Base-by-base conservation (phyloP, 1,140 invertebrate genomes). In the Drosophila subobscura region DNA sequence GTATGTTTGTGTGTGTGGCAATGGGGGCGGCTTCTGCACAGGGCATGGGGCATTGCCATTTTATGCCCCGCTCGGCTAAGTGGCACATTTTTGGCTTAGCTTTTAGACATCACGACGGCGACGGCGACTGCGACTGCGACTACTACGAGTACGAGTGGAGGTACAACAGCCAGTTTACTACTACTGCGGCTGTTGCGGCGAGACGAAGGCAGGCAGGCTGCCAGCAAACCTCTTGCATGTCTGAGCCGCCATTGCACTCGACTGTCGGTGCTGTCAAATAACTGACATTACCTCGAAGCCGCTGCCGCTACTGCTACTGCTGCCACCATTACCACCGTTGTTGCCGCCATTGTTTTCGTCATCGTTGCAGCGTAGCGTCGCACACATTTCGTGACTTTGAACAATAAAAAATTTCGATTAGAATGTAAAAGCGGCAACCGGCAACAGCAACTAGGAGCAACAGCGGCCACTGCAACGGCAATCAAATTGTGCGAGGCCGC, bases 341-440 rank as follows among this genome's bases (percentile, higher is more conserved):
- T 61, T 56, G 73, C 76, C 61, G 40, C 46, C 42, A 46, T 44
- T 49, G 64, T 55, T 61, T 45, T 67, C 55, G 63, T 68, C 72
- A 65, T 57, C 68, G 47, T 46, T 70, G 63, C 66, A 68, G 63
- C 68, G 77, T 64, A 71, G 63, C 68, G 77, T 64, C 74, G 81
- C 78, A 71, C 61, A 68, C 83, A 74, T 88, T 78, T 83, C 83
- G 83, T 86, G 83, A 86, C 83, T 86, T 64, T 63, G 46, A 65
- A 86, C 83, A 86, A 86, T 86, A 86, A 86, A 86, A 77, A 86
- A 70, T 88, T 86, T 86, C 83, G 83, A 86, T 86, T 86, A 86
- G 83, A 86, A 86, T 86, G 72, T 83, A 86, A 88, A 86, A 88
- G 64, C 79, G 76, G 80, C 74, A 73, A 67, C 77, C 68, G 70